Base-by-base conservation (phyloP, 2,113 vertebrate species). In the Atlantisia rogersi region DNA sequence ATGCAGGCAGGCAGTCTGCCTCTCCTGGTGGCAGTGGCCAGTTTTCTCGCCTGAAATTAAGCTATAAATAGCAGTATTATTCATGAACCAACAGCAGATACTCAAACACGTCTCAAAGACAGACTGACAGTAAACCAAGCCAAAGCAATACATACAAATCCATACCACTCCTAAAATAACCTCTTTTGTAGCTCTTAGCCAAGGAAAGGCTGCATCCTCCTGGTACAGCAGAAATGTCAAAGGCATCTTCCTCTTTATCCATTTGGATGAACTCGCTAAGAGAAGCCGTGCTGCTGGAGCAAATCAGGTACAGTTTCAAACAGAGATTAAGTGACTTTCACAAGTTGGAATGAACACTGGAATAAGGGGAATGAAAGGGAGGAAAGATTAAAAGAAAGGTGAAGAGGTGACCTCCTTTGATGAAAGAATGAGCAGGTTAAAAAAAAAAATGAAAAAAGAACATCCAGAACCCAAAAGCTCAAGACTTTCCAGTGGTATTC, bases 251-350 rank as follows among this genome's bases (percentile, higher is more conserved):
- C 94, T 94, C 95, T 96, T 94, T 76, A 89, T 89, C 86, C 92
- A 55, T 8, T 60, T 77, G 94, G 65, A 87, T 60, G 91, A 94
- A 96, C 96, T 91, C 5, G 4, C 73, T 67, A 87, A 89, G 67
- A 82, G 96, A 92, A 92, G 74, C 81, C 9, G 2, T 67, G 91
- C 96, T 89, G 92, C 86, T 22, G 12, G 92, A 96, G 94, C 92
- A 95, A 87, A 96, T 87, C 65, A 67, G 81, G 88, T 69, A 79
- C 65, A 91, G 81, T 55, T 91, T 97, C 96, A 97, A 96, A 94
- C 81, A 79, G 96, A 92, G 96, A 96, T 96, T 96, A 96, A 96
- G 91, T 94, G 94, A 82, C 70, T 94, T 94, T 96, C 84, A 92
- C 74, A 95, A 56, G 83, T 26, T 58, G 80, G 50, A 96, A 89